phyloP scores from a whole-genome alignment of 2,113 vertebrate genomes.

The Orientallactaga bullata region DNA sequence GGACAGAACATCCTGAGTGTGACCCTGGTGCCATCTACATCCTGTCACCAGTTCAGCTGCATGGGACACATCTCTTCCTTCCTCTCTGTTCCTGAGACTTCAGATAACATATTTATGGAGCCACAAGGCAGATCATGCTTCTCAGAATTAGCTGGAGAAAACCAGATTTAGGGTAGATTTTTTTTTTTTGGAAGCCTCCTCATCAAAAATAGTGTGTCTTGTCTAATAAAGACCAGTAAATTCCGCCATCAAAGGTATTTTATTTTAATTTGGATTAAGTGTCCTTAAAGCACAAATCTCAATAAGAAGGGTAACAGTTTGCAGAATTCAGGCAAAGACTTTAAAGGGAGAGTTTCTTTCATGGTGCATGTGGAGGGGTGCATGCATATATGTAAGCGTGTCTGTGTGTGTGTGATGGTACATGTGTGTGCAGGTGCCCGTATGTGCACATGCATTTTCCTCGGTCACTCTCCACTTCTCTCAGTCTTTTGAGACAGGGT shows the following conservation, averaged over 20 bases:
- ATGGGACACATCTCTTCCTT: not conserved
- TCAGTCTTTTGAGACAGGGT: no score
- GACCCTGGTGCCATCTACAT: not conserved
- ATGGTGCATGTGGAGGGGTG: no score
- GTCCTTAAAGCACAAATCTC: not conserved
- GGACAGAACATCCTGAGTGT: not conserved
- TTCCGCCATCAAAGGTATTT: not conserved
- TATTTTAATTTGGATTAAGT: constrained; percentile 58
- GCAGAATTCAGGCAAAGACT: constrained; percentile 8
- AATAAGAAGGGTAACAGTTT: not conserved
- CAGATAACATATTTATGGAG: not conserved
- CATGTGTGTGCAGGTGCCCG: no score
- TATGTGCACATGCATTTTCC: no score
- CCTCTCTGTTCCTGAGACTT: not conserved
- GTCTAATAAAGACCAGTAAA: not conserved
- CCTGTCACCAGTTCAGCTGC: not conserved
- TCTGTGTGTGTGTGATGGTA: no score
- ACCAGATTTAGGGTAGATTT: not conserved
- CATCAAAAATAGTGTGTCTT: constrained; percentile 28
- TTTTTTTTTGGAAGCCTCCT: not conserved
- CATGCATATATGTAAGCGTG: no score
- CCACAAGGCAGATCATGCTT: not conserved
- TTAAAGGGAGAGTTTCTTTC: not conserved
- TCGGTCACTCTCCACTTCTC: no score
- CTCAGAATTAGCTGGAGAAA: not conserved